Base-by-base conservation (phyloP, 2,797 vertebrate genomes). In the Lagodon rhomboides region DNA sequence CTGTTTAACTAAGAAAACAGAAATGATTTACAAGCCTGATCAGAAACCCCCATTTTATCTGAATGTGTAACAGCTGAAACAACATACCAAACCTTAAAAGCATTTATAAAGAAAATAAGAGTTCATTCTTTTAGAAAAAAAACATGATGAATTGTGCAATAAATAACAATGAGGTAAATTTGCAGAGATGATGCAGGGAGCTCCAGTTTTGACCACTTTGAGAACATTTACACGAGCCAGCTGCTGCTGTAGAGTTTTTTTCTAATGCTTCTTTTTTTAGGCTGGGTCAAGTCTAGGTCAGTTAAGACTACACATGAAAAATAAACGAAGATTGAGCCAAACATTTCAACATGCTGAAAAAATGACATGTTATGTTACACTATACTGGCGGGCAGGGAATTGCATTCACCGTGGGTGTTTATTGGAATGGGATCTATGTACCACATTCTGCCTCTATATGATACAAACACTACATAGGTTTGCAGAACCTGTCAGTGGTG, bases 141-240 rank as follows among this genome's bases (percentile, higher is more conserved):
- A 73, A 64, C 18, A n/a, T 86, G 83, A 87, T 78, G 47, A 84
- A 90, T 73, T 75, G 73, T 50, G 41, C 51, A 80, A 83, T 80
- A 83, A 85, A 85, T 85, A 86, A 90, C 59, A 73, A 55, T 18
- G 34, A 76, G 75, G 80, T 80, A 49, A 58, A 80, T 86, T 75
- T 74, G 65, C 67, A 46, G 80, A 51, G 50, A 87, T 47, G 68
- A 16, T 68, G 50, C 54, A 18, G 46, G 62, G 49, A 60, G 66
- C 56, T 17, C 59, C 49, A 56, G 13, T 25, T 49, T 49, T 80
- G 69, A 84, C 67, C 73, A 75, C 80, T 85, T 87, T 88, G 72
- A 88, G 88, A 93, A 92, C 81, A 89, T 93, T 94, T 92, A 91
- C 87, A 88, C 64, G 84, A 90, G 55, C 73, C 91, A 92, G 90